Evolutionary conservation across 2,113 vertebrate species (phyloP), one percentile per base, ranked within the genome.

Genomic region (Malurus elegans): DNA sequence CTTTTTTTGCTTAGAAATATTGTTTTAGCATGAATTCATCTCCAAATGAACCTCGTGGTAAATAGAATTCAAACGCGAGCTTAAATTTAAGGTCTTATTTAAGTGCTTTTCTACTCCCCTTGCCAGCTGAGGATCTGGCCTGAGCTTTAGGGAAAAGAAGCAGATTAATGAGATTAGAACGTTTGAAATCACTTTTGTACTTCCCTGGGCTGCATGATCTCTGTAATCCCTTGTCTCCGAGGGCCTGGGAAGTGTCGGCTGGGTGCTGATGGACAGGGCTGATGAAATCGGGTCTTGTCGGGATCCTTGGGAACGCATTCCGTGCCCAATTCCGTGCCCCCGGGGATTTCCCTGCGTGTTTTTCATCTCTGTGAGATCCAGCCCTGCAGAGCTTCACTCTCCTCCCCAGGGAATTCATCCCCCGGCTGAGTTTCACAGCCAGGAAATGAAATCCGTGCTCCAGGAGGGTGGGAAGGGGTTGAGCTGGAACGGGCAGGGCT

Each of bases 1-100:
- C 18, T 11, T 50, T 7, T 7, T 73, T 86, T 81, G 21, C 80
- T 79, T 58, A 72, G 89, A 65, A 97, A 93, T 91, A 85, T 9
- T 92, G 66, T 42, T 88, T 95, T 74, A 93, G 69, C 40, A 23
- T 48, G 72, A 94, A 71, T 90, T 93, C 94, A 48, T 93, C 88
- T 95, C 51, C 69, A 93, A 92, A 90, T 88, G 56, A 94, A 94
- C 79, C 56, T 78, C 40, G 75, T 45, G 67, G 86, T 78, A 93
- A 95, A 95, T 82, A 91, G 87, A 87, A 83, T 69, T 92, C 79
- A 87, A 90, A 70, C 73, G 57, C 1, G 29, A 91, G 80, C 89
- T 93, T 96, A 92, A 95, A 91, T 79, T 56, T 91, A 92, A 96
- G 84, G 76, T 95, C 95, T 96, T 93, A 60, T 34, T 96, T 97